phyloP scores from a whole-genome alignment of 2,888 invertebrate species.

The Sinopyrophorus schimmeli region DNA sequence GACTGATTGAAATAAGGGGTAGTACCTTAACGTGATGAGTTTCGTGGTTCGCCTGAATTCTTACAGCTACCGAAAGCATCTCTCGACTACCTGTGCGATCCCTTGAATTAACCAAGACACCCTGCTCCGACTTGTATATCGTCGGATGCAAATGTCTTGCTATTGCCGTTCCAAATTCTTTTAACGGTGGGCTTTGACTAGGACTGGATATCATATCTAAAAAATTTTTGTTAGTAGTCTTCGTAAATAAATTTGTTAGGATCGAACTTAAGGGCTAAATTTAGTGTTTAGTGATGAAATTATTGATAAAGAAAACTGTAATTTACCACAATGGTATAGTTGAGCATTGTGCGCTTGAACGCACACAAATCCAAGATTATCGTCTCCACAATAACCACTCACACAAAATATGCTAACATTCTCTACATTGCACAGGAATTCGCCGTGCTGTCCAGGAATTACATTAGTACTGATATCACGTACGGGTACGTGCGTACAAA shows the following conservation, averaged over 20 bases:
- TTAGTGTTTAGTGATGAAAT: too few species aligned
- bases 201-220: constrained; percentile 66
- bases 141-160: constrained; percentile 67
- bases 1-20: too few species aligned
- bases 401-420: constrained; percentile 73
- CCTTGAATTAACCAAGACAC: constrained; percentile 56
- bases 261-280: too few species aligned
- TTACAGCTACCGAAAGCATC: constrained; percentile 81
- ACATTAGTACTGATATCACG: constrained; percentile 73
- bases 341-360: constrained; percentile 71
- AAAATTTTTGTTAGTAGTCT: too few species aligned
- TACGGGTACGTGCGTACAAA: constrained; percentile 74
- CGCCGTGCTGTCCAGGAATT: constrained; percentile 80
- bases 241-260: too few species aligned
- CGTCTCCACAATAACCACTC: constrained; percentile 74
- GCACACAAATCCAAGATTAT: constrained; percentile 79
- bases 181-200: constrained; percentile 63
- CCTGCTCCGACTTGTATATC: constrained; percentile 68
- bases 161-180: constrained; percentile 61
- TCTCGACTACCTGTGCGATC: constrained; percentile 61
- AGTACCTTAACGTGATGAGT: constrained; percentile 73
- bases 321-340: constrained; percentile 74
- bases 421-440: constrained; percentile 72
- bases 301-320: too few species aligned
- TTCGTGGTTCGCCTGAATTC: constrained; percentile 75